These are phyloP conservation scores for Cephonodes hylas DNA, from an alignment of 2,888 invertebrate species.

Conservation along the genomic window DNA sequence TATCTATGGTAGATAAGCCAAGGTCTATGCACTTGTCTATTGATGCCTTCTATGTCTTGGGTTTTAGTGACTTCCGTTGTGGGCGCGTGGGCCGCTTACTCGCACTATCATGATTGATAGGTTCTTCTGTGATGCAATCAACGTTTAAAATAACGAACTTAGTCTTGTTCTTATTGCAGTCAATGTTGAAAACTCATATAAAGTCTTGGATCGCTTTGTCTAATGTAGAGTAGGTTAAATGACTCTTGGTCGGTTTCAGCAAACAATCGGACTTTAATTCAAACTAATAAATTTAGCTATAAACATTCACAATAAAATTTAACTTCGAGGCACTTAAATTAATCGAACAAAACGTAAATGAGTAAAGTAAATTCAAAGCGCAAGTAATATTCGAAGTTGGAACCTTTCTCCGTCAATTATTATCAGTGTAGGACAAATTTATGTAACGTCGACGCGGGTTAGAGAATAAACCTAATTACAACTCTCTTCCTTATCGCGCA, in stretches of 20 bases:
- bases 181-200: neutral
- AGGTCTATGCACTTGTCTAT: constrained; percentile 9
- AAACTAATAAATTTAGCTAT: neutral
- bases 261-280: neutral
- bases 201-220: neutral
- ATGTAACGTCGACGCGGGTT: constrained; percentile 25
- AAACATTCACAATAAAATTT: no score
- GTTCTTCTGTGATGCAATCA: neutral
- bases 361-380: neutral
- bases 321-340: neutral
- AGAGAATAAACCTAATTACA: constrained; percentile 33
- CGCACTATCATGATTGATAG: constrained; percentile 7
- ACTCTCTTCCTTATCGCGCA: constrained; percentile 42
- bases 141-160: neutral
- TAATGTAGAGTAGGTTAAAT: neutral
- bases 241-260: neutral
- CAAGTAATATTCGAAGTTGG: neutral
- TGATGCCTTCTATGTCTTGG: neutral
- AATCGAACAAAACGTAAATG: neutral
- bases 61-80: neutral
- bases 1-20: constrained; percentile 4
- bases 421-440: constrained; percentile 10
- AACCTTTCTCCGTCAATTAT: neutral
- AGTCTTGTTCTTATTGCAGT: neutral
- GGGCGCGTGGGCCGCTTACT: neutral